phyloP scores from a whole-genome alignment of 2,888 invertebrate species.

The Marasmarcha lunaedactyla region DNA sequence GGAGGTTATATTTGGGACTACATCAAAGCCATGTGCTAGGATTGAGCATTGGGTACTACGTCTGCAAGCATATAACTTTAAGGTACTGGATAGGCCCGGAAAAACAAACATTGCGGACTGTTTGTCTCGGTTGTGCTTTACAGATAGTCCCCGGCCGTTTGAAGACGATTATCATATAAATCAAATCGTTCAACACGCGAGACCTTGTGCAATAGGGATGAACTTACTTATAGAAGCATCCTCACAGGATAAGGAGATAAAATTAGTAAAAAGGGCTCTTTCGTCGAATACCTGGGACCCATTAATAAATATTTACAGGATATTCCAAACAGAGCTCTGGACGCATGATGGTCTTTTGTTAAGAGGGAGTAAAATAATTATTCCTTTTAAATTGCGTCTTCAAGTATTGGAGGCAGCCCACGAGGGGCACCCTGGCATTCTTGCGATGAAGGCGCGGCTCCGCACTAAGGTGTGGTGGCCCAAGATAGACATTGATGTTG shows the following conservation, averaged over 20 bases:
- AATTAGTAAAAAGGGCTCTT: not conserved
- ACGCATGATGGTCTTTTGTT: not conserved
- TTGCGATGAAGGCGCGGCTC: constrained; percentile 12
- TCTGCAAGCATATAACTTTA: not conserved
- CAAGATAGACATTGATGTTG: constrained; percentile 15
- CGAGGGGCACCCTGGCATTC: not conserved
- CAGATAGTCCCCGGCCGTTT: not conserved
- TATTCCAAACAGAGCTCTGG: not conserved
- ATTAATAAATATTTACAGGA: not conserved
- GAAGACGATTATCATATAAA: not conserved
- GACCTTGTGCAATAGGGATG: not conserved
- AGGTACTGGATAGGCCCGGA: constrained; percentile 4
- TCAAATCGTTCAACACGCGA: not conserved
- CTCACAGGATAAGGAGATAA: not conserved
- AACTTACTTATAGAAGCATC: not conserved
- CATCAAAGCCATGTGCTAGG: constrained; percentile 4
- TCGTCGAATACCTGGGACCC: not conserved
- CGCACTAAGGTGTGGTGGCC: constrained; percentile 16
- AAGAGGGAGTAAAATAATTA: not conserved
- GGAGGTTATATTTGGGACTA: constrained; percentile 1
- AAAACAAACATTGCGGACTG: constrained; percentile 1
- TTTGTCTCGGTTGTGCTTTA: not conserved
- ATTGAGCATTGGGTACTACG: not conserved
- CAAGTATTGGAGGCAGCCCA: not conserved
- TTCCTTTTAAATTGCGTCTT: not conserved